These are phyloP conservation scores for Drosophila truncata DNA, from an alignment of 1,140 invertebrate genomes.

Conservation along the genomic window DNA sequence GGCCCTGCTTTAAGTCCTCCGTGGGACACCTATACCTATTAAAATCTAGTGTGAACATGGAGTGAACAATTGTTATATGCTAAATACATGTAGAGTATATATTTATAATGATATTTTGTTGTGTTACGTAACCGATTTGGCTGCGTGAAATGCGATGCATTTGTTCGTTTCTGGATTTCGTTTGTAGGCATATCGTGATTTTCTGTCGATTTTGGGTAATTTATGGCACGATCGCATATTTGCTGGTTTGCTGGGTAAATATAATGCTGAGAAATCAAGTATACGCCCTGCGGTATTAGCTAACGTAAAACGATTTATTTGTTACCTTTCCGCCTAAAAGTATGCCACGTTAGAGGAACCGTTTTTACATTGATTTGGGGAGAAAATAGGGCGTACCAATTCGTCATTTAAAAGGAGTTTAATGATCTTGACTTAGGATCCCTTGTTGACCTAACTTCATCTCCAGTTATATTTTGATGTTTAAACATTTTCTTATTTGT, in stretches of 20 bases:
- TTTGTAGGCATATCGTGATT: slow-evolving; percentile 1
- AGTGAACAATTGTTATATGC: slow-evolving; percentile 55
- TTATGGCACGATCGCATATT: background rate
- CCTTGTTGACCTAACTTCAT: too few species aligned
- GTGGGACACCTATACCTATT: slow-evolving; percentile 6
- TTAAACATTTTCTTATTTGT: too few species aligned
- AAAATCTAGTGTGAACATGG: slow-evolving; percentile 61
- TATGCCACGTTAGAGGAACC: background rate
- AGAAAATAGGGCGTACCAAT: background rate
- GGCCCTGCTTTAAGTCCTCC: slow-evolving; percentile 64
- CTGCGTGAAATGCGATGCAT: background rate
- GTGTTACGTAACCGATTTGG: slow-evolving; percentile 58
- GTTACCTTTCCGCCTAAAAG: background rate
- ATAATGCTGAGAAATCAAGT: slow-evolving; percentile 1
- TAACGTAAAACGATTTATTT: background rate
- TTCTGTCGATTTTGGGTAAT: background rate
- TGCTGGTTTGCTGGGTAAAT: background rate
- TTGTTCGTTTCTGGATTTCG: background rate
- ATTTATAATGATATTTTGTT: slow-evolving; percentile 53
- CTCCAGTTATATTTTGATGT: too few species aligned
- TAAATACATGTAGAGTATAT: slow-evolving; percentile 73
- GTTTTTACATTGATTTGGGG: background rate
- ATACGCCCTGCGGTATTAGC: background rate
- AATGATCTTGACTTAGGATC: too few species aligned
- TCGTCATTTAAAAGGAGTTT: background rate